phyloP scores from a whole-genome alignment of 2,113 vertebrate species.

The Laticauda laticaudata region DNA sequence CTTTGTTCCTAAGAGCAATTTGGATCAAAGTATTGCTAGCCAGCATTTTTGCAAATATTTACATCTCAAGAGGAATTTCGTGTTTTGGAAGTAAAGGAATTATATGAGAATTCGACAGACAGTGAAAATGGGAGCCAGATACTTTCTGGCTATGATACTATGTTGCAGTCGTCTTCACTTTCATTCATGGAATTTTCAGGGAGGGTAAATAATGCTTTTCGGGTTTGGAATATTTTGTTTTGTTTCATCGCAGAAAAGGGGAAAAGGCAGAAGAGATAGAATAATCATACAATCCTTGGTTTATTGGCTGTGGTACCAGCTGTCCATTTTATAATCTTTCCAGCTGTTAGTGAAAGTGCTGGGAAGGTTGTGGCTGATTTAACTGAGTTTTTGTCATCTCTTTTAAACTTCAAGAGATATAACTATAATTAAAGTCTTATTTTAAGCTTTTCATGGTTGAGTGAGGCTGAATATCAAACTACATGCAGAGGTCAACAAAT shows the following conservation, averaged over 20 bases:
- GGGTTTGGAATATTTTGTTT: neutral
- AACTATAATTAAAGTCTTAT: neutral
- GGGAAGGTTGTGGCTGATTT: neutral
- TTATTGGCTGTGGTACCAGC: neutral
- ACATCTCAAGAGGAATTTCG: neutral
- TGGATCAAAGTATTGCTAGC: neutral
- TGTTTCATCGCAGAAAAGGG: neutral
- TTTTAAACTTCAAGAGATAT: neutral
- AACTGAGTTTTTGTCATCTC: neutral
- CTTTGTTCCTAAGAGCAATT: neutral
- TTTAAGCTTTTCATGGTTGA: neutral
- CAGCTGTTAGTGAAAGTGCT: neutral
- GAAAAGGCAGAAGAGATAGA: neutral
- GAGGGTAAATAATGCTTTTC: neutral
- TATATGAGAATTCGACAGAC: neutral
- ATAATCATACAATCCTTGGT: neutral
- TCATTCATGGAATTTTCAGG: neutral
- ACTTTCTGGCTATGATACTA: neutral
- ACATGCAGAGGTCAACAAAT: neutral
- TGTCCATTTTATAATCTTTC: neutral
- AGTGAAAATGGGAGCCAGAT: neutral
- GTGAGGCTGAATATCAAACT: neutral
- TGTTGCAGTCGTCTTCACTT: neutral
- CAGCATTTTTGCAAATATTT: neutral
- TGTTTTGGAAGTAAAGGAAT: neutral